Evolutionary conservation across 2,888 invertebrate genomes (phyloP), one percentile per base, ranked within the genome.

Genomic region (Sialis fuliginosa): DNA sequence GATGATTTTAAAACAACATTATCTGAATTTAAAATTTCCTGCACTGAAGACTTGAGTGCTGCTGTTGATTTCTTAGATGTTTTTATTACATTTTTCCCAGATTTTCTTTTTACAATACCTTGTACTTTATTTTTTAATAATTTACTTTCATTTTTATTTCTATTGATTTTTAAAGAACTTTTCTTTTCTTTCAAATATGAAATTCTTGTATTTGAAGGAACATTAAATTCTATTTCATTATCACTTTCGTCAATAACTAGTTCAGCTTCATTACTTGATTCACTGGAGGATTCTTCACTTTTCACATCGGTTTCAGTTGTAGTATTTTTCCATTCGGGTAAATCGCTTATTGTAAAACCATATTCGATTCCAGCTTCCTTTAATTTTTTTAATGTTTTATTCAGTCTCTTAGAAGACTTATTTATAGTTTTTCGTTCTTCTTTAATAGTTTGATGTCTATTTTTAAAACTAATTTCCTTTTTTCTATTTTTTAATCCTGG

Each of bases 331-430:
- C 12, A 32, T 5, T 42, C 31, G 3, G 72, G 71, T 35, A 71
- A 57, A 57, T 72, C 70, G 32, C 69, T 66, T 45, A 73, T 71
- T 53, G 60, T 57, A 48, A 75, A 68, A 47, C 69, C 66, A 57
- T 71, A 74, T 51, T 70, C 62, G 49, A 76, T 70, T 1, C 72
- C 74, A 22, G 22, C 22, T 22, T 22, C 22, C 22, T 22, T 22
- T 10, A 71, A 48, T 44, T 62, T 63, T 49, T 60, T 61, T 8
- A 76, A 57, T 53, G 64, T 72, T 49, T 65, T 59, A 53, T 71
- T 64, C 46, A 66, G 69, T 54, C 22, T 22, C 4, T 65, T 68
- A 4, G 61, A 58, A 12, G 74, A 54, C 62, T 62, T 70, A 33
- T 60, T 56, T 22, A 72, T 49, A 33, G 67, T 56, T 51, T 62